Conservation (phyloP, 2,113 vertebrate genomes). For the Phylloscopus trochilus region DNA sequence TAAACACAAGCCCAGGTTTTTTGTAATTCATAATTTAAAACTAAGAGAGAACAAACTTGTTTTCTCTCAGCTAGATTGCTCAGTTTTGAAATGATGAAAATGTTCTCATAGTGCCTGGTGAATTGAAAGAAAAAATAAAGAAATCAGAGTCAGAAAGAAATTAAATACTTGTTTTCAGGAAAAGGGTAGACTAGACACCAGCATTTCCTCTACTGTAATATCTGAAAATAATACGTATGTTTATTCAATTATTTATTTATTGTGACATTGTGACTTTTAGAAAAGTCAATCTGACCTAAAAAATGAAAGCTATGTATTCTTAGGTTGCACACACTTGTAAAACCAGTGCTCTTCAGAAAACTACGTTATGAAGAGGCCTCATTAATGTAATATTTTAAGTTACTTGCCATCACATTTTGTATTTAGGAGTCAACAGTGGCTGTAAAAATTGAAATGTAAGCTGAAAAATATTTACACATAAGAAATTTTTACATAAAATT, state of each 20-base stretch:
- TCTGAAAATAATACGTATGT: background rate
- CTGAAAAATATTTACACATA: background rate
- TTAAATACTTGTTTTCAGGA: background rate
- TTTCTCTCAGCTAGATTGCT: background rate
- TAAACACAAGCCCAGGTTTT: background rate
- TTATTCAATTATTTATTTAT: background rate
- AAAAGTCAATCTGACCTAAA: background rate
- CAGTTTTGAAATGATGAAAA: background rate
- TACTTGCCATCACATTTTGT: background rate
- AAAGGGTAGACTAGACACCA: background rate
- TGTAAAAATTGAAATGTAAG: background rate
- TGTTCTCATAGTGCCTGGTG: background rate
- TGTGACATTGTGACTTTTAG: background rate
- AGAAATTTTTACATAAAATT: background rate
- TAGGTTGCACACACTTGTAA: background rate
- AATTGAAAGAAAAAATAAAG: background rate
- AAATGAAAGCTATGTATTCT: background rate
- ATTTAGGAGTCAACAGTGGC: background rate
- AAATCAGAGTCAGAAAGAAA: background rate
- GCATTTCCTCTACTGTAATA: background rate
- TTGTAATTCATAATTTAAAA: background rate
- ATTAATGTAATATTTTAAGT: background rate
- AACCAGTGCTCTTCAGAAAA: background rate
- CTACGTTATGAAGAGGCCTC: background rate
- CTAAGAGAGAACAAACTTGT: background rate